Base-by-base conservation (phyloP, 1,140 invertebrate species). In the Diploscapter pachys region DNA sequence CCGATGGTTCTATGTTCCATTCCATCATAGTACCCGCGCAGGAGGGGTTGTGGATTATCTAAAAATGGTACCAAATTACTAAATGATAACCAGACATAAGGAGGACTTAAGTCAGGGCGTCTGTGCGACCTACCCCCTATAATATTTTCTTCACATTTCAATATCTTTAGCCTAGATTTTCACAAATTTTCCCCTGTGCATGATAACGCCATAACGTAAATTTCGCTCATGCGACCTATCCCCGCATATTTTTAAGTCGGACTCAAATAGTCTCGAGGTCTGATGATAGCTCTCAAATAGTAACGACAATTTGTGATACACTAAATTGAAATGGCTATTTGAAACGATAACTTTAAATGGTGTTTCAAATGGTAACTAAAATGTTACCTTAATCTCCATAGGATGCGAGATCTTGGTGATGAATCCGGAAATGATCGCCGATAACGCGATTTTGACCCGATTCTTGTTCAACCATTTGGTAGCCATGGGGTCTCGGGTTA, bases 1-100 rank as follows among this genome's bases (percentile, higher is more conserved):
- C 11, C 11, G 80, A 77, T 11, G 79, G 56, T 5, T 67, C 65
- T 4, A 82, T 56, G 54, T 54, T 63, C 54, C 82, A 84, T 70
- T 82, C 81, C 52, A 31, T 65, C 81, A 82, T 82, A 9, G 82
- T 84, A 51, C 72, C 77, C 2, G 48, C 51, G 65, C 81, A 82
- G 51, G 70, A 66, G 6, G 78, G 70, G 3, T 80, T 73, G 49
- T 73, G 69, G 8, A 50, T 68, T 6, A 82, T 78, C 81, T 82
- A 48, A 49, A 81, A 77, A 66, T 73, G 4, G 53, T 68, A 48
- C 3, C 31, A 59, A 31, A 31, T 31, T 31, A 1, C 31, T 31
- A 31, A 31, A 1, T 31, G 1, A 31, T 31, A 31, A 1, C 31
- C 31, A 31, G 31, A 31, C 31, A 31, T 31, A 31, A 1, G 31